Conservation (phyloP, 2,797 vertebrate species). For the Myotis daubentonii region DNA sequence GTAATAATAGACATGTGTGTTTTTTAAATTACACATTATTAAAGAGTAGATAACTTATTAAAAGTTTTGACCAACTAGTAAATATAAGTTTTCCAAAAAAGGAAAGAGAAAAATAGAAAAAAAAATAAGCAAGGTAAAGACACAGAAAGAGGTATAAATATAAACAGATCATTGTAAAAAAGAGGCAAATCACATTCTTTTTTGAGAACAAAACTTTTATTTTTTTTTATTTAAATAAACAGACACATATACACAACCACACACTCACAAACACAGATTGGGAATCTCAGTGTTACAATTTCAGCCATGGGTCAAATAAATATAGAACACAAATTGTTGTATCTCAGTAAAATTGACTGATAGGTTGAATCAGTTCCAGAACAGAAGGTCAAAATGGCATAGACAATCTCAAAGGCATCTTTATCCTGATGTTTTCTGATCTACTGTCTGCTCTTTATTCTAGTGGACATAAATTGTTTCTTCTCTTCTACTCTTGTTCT, state of each 20-base stretch:
- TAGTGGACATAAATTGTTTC: background rate
- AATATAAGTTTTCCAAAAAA: background rate
- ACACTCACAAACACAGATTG: background rate
- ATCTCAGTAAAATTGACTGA: background rate
- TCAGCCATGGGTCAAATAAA: background rate
- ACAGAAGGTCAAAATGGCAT: slow-evolving; percentile 1
- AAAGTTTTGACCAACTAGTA: slow-evolving; percentile 10
- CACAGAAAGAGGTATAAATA: background rate
- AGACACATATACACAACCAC: background rate
- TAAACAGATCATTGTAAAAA: background rate
- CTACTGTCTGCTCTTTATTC: background rate
- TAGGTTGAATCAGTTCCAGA: background rate
- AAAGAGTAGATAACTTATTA: background rate
- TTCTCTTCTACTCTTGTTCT: background rate
- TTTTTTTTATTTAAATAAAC: background rate
- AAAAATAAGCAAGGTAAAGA: background rate
- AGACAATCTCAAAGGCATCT: background rate
- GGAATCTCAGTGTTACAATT: background rate
- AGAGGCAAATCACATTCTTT: background rate
- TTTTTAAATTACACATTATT: background rate
- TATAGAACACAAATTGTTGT: background rate
- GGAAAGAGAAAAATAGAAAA: background rate
- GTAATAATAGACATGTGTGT: background rate
- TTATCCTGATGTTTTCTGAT: background rate
- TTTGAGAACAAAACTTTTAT: background rate